These are phyloP conservation scores for Microcaecilia unicolor DNA, from an alignment of 2,797 vertebrate species.

Conservation along the genomic window DNA sequence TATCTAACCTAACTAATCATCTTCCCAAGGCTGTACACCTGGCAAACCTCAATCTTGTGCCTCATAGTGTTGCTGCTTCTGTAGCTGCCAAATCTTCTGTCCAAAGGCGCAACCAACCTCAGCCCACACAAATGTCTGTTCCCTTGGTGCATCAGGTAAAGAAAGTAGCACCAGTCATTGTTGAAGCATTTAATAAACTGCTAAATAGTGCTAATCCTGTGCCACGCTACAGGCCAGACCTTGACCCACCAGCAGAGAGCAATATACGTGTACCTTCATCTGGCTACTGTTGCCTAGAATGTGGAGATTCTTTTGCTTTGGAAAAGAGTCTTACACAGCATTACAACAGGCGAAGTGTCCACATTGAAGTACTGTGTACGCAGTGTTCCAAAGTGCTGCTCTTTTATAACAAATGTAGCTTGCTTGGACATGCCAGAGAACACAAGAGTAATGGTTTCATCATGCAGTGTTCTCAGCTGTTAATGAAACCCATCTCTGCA, in stretches of 20 bases:
- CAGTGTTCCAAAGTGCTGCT: constrained; percentile 81
- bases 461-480: constrained; percentile 95
- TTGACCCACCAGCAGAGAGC: constrained; percentile 75
- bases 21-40: constrained; percentile 93
- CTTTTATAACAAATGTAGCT: constrained; percentile 92
- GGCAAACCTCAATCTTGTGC: constrained; percentile 92
- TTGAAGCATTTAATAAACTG: constrained; percentile 79
- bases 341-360: constrained; percentile 81
- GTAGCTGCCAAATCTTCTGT: constrained; percentile 67
- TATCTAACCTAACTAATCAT: constrained; percentile 41
- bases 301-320: constrained; percentile 86
- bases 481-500: constrained; percentile 82
- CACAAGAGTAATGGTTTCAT: constrained; percentile 83
- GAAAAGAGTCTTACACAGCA: constrained; percentile 85
- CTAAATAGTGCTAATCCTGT: constrained; percentile 82
- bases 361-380: constrained; percentile 88
- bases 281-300: constrained; percentile 88
- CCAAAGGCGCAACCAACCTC: constrained; percentile 57
- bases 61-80: constrained; percentile 85
- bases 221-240: constrained; percentile 82
- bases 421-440: constrained; percentile 85
- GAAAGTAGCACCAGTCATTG: constrained; percentile 59
- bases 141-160: constrained; percentile 91
- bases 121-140: constrained; percentile 66
- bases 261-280: constrained; percentile 75